Evolutionary conservation across 2,113 vertebrate genomes (phyloP), one percentile per base, ranked within the genome.

Genomic region (Anguilla japonica): DNA sequence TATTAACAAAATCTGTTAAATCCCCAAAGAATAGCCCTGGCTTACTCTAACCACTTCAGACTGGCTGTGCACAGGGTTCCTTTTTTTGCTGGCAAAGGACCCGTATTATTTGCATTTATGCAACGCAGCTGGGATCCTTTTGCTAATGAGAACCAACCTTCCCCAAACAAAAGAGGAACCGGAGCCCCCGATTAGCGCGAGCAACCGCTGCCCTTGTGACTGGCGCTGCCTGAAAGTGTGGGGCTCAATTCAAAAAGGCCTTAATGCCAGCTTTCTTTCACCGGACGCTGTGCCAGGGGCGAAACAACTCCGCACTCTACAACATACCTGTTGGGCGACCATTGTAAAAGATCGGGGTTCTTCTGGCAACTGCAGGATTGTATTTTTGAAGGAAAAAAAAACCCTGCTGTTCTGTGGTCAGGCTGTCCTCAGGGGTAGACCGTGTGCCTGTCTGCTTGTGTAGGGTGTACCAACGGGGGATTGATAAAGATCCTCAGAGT

Each of bases 1-100:
- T 87, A 87, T 87, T 89, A 83, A 87, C 86, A 71, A 89, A 81
- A 84, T 84, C 53, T 63, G 83, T 86, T 60, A 86, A 84, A 84
- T 67, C 85, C 81, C 81, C 0, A 5, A 39, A 22, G 53, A 60
- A 60, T 86, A 43, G 26, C 41, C 16, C 50, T 26, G 41, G 83
- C 63, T 84, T 71, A 84, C 83, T 20, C 53, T 39, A 60, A 83
- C 82, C 53, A 83, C 82, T 60, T 83, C 53, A 60, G 26, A 46
- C 43, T 39, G 50, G 2, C 9, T 39, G n/a, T 57, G 29, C n/a
- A 39, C 7, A 29, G 50, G 82, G 20, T 60, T 60, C 82, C 53
- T 34, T 34, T 34, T 34, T 83, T 14, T 16, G 22, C 46, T 57
- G 11, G 46, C 53, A 39, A 13, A 15, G n/a, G 29, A n/a, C 34